Base-by-base conservation (phyloP, 1,140 invertebrate genomes). In the Pissodes strobi region DNA sequence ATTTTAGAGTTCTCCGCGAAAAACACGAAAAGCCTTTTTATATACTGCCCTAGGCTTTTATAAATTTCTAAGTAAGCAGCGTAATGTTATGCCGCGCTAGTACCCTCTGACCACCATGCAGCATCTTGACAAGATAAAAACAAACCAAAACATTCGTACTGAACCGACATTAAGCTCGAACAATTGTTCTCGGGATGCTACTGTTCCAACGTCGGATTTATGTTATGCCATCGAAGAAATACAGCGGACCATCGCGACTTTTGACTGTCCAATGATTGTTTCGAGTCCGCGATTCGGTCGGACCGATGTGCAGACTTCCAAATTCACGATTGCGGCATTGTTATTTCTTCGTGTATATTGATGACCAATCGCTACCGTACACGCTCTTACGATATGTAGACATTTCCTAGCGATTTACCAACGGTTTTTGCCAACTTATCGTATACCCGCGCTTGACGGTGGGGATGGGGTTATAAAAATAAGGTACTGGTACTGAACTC, bases 321-420 rank as follows among this genome's bases (percentile, higher is more conserved):
- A 71, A 75, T 72, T 71, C 70, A 72, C 69, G 72, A 68, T 71
- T 69, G 72, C 70, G 60, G 72, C 72, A 74, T 74, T 75, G 72
- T 75, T 75, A 68, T 72, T 69, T 68, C 67, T 69, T 69, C 72
- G 69, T 75, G 71, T 74, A 70, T 75, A 75, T 74, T 74, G 72
- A 72, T 72, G 69, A 59, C 66, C 73, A 72, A 74, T 73, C 68
- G 73, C 73, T 73, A 73, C 73, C 52, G 71, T 69, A 63, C 59
- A 58, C 63, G 57, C 51, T 55, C 34, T 63, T 58, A 65, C 63
- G 46, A 51, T 65, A 65, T 65, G 63, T 65, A 65, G 52, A 65
- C 63, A 65, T 65, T 65, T 65, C 45, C 49, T 25, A 52, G 49
- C 59, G 46, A 45, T 62, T 43, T 46, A 5, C 23, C 39, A 49